Base-by-base conservation (phyloP, 2,888 invertebrate genomes). In the Coenonympha glycerion region DNA sequence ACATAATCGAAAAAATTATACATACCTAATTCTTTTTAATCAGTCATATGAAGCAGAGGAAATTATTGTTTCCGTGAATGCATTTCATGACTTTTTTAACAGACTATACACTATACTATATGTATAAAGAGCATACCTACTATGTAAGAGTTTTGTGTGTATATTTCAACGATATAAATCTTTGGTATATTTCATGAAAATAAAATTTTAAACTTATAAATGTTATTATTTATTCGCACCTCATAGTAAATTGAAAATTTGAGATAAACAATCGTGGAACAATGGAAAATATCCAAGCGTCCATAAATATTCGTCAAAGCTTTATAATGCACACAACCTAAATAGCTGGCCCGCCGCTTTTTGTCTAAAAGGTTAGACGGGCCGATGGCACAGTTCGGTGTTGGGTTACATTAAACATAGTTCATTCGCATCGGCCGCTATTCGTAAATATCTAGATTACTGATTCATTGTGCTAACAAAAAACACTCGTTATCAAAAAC, bases 351-450 rank as follows among this genome's bases (percentile, higher is more conserved):
- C 65, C 63, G 56, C 58, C 56, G 62, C 52, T 69, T 77, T 79
- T 79, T 77, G 76, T 81, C 63, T 66, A 66, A 76, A 76, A 80
- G 85, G 84, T 83, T 76, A 80, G 73, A 57, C 70, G 63, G 83
- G 82, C 74, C 83, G 72, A 79, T 69, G 84, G 76, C 85, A 85
- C 69, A 83, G 64, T 80, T 83, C 55, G 69, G 71, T 72, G 68
- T 77, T 78, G 71, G 76, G 73, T 83, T 83, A 79, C 80, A 84
- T 79, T 80, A 76, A 79, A 71, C 66, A 42, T 77, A 82, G 86
- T 85, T 86, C 86, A 80, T 85, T 85, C 80, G 85, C 86, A 73
- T 75, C 74, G 74, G 61, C 70, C 71, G 70, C 76, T 79, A 73
- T 80, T 79, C 70, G 72, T 68, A 64, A 74, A 69, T 71, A 82